These are phyloP conservation scores for Darevskia nairensis DNA, from an alignment of 2,797 vertebrate genomes.

Conservation along the genomic window DNA sequence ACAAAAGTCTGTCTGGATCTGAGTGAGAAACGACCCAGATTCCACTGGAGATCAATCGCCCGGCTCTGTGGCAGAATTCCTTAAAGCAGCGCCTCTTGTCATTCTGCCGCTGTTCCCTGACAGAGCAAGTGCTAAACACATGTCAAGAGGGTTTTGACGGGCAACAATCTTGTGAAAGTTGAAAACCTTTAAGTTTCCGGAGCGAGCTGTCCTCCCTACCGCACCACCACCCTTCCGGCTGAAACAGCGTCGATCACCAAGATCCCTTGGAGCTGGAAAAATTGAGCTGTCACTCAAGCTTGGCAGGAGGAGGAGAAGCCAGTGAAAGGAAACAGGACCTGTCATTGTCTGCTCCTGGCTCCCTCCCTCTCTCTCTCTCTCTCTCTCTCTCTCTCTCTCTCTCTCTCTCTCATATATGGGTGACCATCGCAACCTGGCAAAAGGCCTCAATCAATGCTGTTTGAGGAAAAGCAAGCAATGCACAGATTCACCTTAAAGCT, in stretches of 20 bases:
- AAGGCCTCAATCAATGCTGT: background rate
- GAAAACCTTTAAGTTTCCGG: conserved; percentile 9
- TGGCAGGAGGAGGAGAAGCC: background rate
- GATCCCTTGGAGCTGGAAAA: background rate
- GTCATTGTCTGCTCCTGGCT: no score
- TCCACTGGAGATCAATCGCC: background rate
- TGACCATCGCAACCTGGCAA: background rate
- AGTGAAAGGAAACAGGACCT: background rate
- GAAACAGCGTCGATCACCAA: background rate
- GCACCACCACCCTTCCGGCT: background rate
- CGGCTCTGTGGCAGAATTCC: background rate
- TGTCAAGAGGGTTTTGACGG: conserved; percentile 8
- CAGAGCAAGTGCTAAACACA: background rate
- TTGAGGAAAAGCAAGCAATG: background rate
- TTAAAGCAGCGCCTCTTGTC: background rate
- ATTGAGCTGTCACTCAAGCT: background rate
- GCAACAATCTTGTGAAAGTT: conserved; percentile 10
- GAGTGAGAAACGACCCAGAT: background rate
- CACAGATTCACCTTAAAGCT: background rate
- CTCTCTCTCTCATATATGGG: background rate
- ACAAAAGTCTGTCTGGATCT: background rate
- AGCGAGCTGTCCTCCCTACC: background rate
- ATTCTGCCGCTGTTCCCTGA: background rate
- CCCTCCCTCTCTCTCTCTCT: no score
- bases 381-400: no score